A percentile compares a stretch with the other conserved stretches of the same genome.
phyloP scores from a whole-genome alignment of 2,888 invertebrate species.

The Scaptomyza cyrtandrae region DNA sequence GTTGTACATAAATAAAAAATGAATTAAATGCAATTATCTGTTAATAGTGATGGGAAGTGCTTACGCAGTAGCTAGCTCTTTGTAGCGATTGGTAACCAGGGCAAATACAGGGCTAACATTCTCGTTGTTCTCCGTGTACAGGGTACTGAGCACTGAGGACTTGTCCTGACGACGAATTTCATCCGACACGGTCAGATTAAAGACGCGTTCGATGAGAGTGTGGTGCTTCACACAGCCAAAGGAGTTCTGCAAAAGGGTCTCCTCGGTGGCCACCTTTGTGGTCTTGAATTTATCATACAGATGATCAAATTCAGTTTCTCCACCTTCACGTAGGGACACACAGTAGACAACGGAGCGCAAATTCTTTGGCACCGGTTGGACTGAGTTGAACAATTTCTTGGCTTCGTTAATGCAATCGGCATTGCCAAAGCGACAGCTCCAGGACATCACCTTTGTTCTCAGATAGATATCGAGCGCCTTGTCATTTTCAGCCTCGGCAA shows the following conservation, averaged over 20 bases:
- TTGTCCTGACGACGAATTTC: constrained; percentile 83
- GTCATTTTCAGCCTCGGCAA: constrained; percentile 84
- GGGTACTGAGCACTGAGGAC: constrained; percentile 83
- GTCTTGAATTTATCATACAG: constrained; percentile 87
- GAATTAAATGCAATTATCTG: neutral
- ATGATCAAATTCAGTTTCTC: constrained; percentile 87
- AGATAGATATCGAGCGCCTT: constrained; percentile 86
- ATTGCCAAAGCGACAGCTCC: constrained; percentile 88
- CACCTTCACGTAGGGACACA: constrained; percentile 88
- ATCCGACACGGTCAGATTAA: constrained; percentile 84
- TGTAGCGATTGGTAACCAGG: constrained; percentile 82
- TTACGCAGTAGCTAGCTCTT: constrained; percentile 77
- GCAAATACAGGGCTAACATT: constrained; percentile 86
- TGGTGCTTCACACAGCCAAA: constrained; percentile 88
- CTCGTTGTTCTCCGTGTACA: constrained; percentile 86
- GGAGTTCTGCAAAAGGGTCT: constrained; percentile 87
- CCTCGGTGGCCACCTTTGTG: constrained; percentile 89
- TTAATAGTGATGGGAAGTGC: constrained; percentile 25
- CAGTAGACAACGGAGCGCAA: constrained; percentile 91
- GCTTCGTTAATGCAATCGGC: constrained; percentile 86
- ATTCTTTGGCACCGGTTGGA: constrained; percentile 86
- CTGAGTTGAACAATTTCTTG: constrained; percentile 82
- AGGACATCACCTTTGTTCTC: constrained; percentile 86
- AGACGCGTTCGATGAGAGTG: constrained; percentile 86
- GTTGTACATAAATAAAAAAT: neutral